Evolutionary conservation across 2,888 invertebrate species (phyloP).

Genomic region (Epicampocera succincta): DNA sequence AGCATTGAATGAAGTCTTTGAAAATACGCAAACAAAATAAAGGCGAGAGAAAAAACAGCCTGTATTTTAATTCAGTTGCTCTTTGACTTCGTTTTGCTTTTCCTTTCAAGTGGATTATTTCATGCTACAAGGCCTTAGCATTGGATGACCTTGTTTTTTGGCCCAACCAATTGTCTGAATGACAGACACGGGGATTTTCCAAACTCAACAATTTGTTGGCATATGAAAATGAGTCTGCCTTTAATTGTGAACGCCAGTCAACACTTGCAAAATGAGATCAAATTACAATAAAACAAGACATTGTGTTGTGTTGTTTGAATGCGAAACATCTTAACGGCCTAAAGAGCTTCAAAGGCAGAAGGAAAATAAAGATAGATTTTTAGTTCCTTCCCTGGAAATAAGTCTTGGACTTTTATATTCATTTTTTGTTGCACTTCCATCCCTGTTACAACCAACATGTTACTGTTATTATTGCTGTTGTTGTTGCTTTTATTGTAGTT

Average conservation of each 20-base stretch:
- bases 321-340: no score
- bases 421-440: neutral
- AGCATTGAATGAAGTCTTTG: neutral
- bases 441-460: neutral
- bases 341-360: no score
- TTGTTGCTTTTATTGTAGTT: slow-evolving; percentile 22
- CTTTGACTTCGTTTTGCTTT: neutral
- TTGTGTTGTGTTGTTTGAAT: no score
- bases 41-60: neutral
- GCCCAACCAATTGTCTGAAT: slow-evolving; percentile 1
- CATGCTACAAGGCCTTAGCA: neutral
- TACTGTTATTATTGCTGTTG: neutral
- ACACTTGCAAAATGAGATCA: no score
- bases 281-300: no score
- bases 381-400: no score
- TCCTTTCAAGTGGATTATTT: slow-evolving; percentile 17
- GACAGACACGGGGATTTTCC: neutral
- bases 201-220: slow-evolving; percentile 1
- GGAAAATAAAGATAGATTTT: no score
- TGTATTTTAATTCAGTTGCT: slow-evolving; percentile 24
- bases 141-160: neutral
- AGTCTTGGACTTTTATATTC: no score
- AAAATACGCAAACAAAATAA: neutral
- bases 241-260: slow-evolving; percentile 13
- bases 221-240: neutral